Base-by-base conservation (phyloP, 2,888 invertebrate genomes). In the Busseola fusca region DNA sequence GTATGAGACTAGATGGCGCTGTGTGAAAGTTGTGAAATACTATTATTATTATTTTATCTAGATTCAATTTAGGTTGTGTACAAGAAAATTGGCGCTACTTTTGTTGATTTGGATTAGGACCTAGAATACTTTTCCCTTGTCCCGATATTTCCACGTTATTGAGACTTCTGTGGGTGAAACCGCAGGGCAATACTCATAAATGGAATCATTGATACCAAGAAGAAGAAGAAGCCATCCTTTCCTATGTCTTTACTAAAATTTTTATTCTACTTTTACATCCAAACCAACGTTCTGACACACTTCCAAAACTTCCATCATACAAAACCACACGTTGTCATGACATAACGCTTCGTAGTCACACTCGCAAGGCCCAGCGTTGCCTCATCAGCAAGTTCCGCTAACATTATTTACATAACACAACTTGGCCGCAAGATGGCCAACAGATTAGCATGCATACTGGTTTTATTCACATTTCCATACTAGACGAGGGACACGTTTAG, bases 361-460 rank as follows among this genome's bases (percentile, higher is more conserved):
- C 10, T 56, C 1, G 10, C 58, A 27, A 65, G 73, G 68, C 69
- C 65, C 45, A 64, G 42, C 68, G 63, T 84, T 84, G 84, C 84
- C 71, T 85, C 85, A 84, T 63, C 76, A 48, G 34, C 72, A 10
- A 78, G 81, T 81, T 83, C 83, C 83, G 81, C 74, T 74, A 70
- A 64, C 59, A 45, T 71, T n/a, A 78, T 84, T 84, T 84, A 83
- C 79, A 79, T 84, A 84, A 82, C 34, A 27, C 56, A 37, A 18
- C 62, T 62, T 37, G 25, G 30, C 18, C 64, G 30, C 59, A 60
- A 74, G 73, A 80, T 74, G 72, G 62, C 65, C 64, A 81, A 30
- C 56, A 34, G 65, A 82, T 82, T 78, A 79, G 65, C 82, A 75
- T 82, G 25, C 30, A 52, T 67, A 80, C 79, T 40, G 63, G 80